phyloP scores from a whole-genome alignment of 2,888 invertebrate species.

The Lymantria monacha region DNA sequence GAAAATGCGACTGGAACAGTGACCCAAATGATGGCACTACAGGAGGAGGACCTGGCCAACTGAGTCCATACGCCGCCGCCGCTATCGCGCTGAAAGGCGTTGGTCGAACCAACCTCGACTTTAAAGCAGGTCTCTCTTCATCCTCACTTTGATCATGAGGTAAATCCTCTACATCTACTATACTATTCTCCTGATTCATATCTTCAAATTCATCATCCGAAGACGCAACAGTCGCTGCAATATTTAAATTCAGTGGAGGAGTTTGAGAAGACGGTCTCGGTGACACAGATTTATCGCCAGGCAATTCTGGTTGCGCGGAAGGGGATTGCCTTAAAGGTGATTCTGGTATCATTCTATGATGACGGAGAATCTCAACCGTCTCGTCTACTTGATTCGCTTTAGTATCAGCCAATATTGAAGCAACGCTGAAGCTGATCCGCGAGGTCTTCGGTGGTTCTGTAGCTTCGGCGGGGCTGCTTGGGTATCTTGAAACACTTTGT shows the following conservation, averaged over 20 bases:
- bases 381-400: conserved; percentile 81
- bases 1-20: conserved; percentile 86
- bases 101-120: conserved; percentile 83
- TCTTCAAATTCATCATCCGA: conserved; percentile 86
- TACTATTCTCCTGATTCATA: conserved; percentile 85
- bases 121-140: conserved; percentile 61
- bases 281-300: conserved; percentile 66
- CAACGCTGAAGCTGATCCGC: conserved; percentile 92
- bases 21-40: conserved; percentile 85
- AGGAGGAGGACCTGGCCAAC: conserved; percentile 79
- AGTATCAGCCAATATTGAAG: conserved; percentile 92
- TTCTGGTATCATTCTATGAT: conserved; percentile 76
- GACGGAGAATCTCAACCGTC: conserved; percentile 74
- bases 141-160: conserved; percentile 82
- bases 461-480: conserved; percentile 84
- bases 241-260: conserved; percentile 73
- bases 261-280: conserved; percentile 70
- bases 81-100: conserved; percentile 88
- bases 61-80: conserved; percentile 86
- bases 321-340: conserved; percentile 75
- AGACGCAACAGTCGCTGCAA: conserved; percentile 73
- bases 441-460: conserved; percentile 84
- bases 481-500: conserved; percentile 85
- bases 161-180: conserved; percentile 91
- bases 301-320: conserved; percentile 70